phyloP scores from a whole-genome alignment of 2,797 vertebrate species.

The Diglossa cyanea region DNA sequence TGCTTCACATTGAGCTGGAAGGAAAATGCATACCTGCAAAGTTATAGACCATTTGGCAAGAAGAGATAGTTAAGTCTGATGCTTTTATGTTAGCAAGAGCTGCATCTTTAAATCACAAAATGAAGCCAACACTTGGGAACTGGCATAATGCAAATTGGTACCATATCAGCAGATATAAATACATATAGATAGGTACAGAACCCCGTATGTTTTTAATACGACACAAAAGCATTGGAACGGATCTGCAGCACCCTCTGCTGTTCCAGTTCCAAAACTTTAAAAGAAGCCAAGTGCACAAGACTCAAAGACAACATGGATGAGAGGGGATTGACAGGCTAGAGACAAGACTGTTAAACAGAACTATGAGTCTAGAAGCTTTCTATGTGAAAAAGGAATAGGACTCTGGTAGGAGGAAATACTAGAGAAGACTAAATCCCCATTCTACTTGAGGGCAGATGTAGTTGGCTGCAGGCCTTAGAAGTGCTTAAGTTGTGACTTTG shows the following conservation, averaged over 20 bases:
- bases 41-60: not conserved
- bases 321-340: not conserved
- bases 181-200: not conserved
- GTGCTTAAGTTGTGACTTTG: not conserved
- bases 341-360: not conserved
- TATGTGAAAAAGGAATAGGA: not conserved
- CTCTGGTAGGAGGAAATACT: not conserved
- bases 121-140: not conserved
- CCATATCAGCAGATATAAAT: not conserved
- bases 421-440: not conserved
- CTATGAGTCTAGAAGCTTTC: not conserved
- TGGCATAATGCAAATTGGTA: not conserved
- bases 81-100: not conserved
- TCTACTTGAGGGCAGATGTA: not conserved
- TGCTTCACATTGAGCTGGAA: not conserved
- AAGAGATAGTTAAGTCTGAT: not conserved
- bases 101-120: not conserved
- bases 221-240: not conserved
- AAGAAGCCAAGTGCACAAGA: not conserved
- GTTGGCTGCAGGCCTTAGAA: not conserved
- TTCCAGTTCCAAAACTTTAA: not conserved
- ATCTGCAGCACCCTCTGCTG: conserved; percentile 27
- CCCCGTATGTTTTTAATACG: fast-evolving
- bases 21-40: not conserved
- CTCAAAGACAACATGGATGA: not conserved